Percentiles rank a stretch among this genome's conserved stretches.
These are phyloP conservation scores for Oryzias dopingdopingensis DNA, from an alignment of 2,797 vertebrate species.

Conservation along the genomic window DNA sequence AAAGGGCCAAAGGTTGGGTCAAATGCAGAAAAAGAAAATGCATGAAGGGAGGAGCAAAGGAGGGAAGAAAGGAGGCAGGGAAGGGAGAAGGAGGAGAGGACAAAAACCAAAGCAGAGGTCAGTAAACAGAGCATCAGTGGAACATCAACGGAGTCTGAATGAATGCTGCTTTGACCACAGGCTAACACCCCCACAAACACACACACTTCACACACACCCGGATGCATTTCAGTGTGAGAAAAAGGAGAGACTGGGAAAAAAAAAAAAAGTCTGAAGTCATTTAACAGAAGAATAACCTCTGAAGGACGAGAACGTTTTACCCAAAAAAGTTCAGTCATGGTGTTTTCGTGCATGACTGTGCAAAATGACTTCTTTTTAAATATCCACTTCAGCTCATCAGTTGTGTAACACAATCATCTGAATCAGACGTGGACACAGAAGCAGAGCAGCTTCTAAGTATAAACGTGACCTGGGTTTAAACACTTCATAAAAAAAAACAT, in stretches of 20 bases:
- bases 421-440: too few relatives aligned
- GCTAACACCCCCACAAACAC: conserved; percentile 20
- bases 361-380: too few relatives aligned
- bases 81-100: conserved; percentile 75
- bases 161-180: conserved; percentile 48
- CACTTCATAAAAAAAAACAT: too few relatives aligned
- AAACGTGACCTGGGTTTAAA: too few relatives aligned
- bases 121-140: conserved; percentile 78
- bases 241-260: conserved; percentile 29
- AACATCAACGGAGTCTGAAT: conserved; percentile 74
- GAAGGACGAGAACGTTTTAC: too few relatives aligned
- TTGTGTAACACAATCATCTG: too few relatives aligned
- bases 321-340: too few relatives aligned
- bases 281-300: background rate
- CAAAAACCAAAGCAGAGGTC: conserved; percentile 75
- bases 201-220: conserved; percentile 24
- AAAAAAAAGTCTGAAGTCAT: conserved; percentile 23
- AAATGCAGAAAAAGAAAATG: conserved; percentile 68
- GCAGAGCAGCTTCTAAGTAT: too few relatives aligned
- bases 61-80: conserved; percentile 76
- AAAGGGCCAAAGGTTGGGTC: conserved; percentile 13
- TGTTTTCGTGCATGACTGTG: too few relatives aligned
- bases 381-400: too few relatives aligned
- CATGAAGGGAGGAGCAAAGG: conserved; percentile 79
- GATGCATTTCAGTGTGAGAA: conserved; percentile 54